These are phyloP conservation scores for Drosophila funebris DNA, from an alignment of 1,140 invertebrate genomes.

Conservation along the genomic window DNA sequence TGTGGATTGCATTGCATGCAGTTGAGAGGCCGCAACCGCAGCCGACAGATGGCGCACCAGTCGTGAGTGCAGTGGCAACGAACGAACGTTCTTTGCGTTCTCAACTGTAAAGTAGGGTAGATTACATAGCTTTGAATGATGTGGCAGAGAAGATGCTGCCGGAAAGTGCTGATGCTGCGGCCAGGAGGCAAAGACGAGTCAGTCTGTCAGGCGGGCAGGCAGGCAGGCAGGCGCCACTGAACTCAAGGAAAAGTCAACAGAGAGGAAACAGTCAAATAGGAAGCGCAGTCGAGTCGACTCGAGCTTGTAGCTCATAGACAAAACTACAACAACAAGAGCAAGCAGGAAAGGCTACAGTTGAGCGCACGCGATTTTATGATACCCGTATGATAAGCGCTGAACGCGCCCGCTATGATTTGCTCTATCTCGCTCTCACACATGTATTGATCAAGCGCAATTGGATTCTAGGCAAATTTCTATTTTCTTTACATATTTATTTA, in stretches of 20 bases:
- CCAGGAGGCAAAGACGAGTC: not conserved
- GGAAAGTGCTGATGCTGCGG: constrained; percentile 35
- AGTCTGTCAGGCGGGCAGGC: not conserved
- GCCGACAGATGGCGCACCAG: constrained; percentile 48
- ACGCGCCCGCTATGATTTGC: too few relatives aligned
- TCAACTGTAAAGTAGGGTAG: constrained; percentile 78
- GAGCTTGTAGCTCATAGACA: constrained; percentile 30
- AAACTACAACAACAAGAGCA: constrained; percentile 29
- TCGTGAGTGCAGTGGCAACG: too few relatives aligned
- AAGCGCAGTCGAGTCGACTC: constrained; percentile 10
- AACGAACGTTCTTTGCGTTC: constrained; percentile 52
- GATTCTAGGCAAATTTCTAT: too few relatives aligned
- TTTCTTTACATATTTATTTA: too few relatives aligned
- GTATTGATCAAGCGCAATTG: too few relatives aligned
- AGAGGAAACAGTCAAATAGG: constrained; percentile 23
- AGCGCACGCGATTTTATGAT: too few relatives aligned
- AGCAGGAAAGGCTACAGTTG: too few relatives aligned
- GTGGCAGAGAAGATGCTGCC: constrained; percentile 41
- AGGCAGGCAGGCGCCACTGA: constrained; percentile 40
- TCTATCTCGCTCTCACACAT: too few relatives aligned
- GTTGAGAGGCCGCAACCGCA: constrained; percentile 54
- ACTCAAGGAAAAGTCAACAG: constrained; percentile 65
- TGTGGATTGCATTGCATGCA: constrained; percentile 21
- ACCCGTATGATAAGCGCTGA: too few relatives aligned
- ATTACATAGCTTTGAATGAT: constrained; percentile 68